Evolutionary conservation across 1,140 invertebrate genomes (phyloP).

Genomic region (Holcopasites calliopsidis): DNA sequence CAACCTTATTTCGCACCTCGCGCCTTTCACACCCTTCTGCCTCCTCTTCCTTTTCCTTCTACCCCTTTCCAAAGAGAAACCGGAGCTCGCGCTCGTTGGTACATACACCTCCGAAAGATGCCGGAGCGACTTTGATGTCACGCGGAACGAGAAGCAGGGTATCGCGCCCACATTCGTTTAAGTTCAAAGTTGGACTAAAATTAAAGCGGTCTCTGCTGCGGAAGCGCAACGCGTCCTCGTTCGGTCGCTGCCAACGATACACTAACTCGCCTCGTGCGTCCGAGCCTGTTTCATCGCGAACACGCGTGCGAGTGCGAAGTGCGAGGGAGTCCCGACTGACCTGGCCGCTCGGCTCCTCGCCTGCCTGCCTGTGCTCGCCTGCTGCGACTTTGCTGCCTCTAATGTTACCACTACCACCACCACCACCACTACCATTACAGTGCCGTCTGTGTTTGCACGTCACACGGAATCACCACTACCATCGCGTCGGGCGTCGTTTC

Average conservation of each 20-base stretch:
- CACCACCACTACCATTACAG: not conserved
- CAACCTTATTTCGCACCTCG: not conserved
- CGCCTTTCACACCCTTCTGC: no score
- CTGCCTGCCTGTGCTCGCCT: not conserved
- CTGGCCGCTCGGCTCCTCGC: not conserved
- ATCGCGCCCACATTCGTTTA: not conserved
- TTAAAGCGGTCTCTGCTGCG: not conserved
- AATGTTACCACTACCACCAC: slow-evolving; percentile 11
- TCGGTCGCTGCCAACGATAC: slow-evolving; percentile 55
- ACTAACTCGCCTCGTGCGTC: slow-evolving; percentile 64
- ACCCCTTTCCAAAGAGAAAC: no score
- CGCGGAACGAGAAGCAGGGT: no score
- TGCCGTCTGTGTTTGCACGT: slow-evolving; percentile 7
- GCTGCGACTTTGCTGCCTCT: slow-evolving; percentile 23
- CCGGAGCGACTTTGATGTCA: no score
- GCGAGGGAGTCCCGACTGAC: slow-evolving; percentile 60
- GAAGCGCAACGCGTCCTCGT: slow-evolving; percentile 25
- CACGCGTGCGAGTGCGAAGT: slow-evolving; percentile 40
- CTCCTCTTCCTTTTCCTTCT: not conserved
- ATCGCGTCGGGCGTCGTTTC: not conserved
- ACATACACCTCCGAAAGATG: no score
- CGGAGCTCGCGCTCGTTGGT: no score
- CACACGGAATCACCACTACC: slow-evolving; percentile 13
- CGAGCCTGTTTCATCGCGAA: slow-evolving; percentile 46
- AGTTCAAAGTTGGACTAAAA: not conserved